Evolutionary conservation across 64 coral and sea anemone genomes (phyloP).

Genomic region (Stylophora pistillata): DNA sequence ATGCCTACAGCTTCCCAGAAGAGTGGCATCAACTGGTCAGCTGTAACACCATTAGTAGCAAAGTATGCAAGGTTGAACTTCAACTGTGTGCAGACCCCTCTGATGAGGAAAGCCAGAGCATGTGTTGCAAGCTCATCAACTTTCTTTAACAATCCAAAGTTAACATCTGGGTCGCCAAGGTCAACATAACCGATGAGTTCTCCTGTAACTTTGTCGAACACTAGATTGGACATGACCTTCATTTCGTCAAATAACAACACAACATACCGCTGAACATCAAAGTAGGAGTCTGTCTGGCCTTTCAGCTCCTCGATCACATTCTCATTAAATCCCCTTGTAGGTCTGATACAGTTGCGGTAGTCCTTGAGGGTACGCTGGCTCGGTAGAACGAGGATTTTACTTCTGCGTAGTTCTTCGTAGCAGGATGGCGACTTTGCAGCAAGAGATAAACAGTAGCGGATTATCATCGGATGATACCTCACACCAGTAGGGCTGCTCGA

Average conservation of each 20-base stretch:
- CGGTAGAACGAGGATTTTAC: background rate
- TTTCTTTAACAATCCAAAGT: conserved; percentile 13
- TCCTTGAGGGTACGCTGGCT: background rate
- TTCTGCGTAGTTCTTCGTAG: conserved; percentile 9
- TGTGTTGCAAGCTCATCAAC: background rate
- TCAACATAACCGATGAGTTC: conserved; percentile 14
- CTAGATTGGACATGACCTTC: conserved; percentile 21
- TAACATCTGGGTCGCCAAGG: conserved; percentile 19
- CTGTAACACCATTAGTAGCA: background rate
- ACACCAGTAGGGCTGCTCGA: conserved; percentile 29
- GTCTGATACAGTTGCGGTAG: conserved; percentile 24
- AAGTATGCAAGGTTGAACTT: conserved; percentile 7
- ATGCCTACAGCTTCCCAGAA: conserved; percentile 8
- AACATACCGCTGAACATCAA: conserved; percentile 32
- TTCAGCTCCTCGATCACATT: conserved; percentile 7
- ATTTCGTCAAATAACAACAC: conserved; percentile 27
- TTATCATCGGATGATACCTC: conserved; percentile 45
- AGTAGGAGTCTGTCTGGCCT: background rate
- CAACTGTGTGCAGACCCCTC: conserved; percentile 11
- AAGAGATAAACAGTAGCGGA: conserved; percentile 5
- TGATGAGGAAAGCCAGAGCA: background rate
- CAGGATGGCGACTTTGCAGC: conserved; percentile 24
- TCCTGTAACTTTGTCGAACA: conserved; percentile 11
- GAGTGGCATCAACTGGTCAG: background rate
- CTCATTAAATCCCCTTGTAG: conserved; percentile 4